Evolutionary conservation across 1,140 invertebrate genomes (phyloP), one percentile per base, ranked within the genome.

Genomic region (Saccostrea glomerata): DNA sequence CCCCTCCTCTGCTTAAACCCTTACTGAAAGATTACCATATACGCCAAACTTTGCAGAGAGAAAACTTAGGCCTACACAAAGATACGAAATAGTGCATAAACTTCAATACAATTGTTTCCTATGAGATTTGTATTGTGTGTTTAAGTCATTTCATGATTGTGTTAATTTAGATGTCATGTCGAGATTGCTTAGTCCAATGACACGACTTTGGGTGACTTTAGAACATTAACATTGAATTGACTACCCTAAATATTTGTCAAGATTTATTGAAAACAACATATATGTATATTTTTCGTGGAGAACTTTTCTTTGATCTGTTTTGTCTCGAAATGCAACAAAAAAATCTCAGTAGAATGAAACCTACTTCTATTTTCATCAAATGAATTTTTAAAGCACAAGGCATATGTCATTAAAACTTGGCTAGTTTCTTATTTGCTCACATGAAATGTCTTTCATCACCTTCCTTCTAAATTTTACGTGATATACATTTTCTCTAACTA

Each of bases 131-230:
- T 30, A 77, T 77, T 12, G 25, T 77, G 23, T 77, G 25, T 30
- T 36, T 15, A 77, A 30, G 23, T 25, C 15, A 30, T 77, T 77
- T 25, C 25, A 77, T 77, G 70, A 77, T 77, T 77, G 70, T 30
- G 70, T 77, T 77, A 77, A 77, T 77, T 77, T 77, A 77, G 70
- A 77, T 77, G 15, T 25, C 25, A 77, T 77, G 23, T 11, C 13
- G 11, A 36, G 15, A 77, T 30, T 77, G 30, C 25, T 36, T 1
- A 77, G 25, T 77, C 25, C 36, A 30, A 25, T 9, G 70, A 77
- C 30, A 63, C n/a, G 58, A 77, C 23, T 77, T 25, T 77, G 23
- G 25, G 2, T 36, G 70, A 77, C 30, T 36, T 15, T 5, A 30
- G 70, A 77, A 77, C 70, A 77, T 77, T 77, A 77, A 15, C 25